Evolutionary conservation across 1,140 invertebrate genomes (phyloP), one percentile per base, ranked within the genome.

Genomic region (Tetramorium alpestre): DNA sequence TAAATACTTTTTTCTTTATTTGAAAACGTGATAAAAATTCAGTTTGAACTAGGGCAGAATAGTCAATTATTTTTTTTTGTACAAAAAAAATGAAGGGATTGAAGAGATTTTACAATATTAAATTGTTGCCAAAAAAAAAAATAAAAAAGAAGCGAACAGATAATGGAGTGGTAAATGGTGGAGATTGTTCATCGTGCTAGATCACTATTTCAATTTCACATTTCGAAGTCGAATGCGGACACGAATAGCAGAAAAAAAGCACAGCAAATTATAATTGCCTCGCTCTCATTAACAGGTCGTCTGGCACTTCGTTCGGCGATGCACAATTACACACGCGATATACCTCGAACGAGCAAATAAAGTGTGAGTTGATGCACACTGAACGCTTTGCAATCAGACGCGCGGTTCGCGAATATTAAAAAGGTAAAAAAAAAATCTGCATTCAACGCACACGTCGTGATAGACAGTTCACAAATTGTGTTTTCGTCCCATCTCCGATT

Each of bases 301-400:
- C 38, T 22, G 41, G 11, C 54, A 38, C 41, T 49, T 82, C 10
- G n/a, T 80, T 67, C 6, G 16, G 25, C 33, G 22, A 81, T 56
- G 8, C 64, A n/a, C 51, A 58, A 72, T 72, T 47, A 73, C 25
- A 38, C 80, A 18, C 16, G 41, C 47, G 16, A 56, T 60, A 41
- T 1, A 38, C 3, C 41, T 58, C 51, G 25, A 47, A 73, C 38
- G 41, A 82, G 41, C 11, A 33, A 82, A 82, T 60, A 47, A 82
- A 82, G 10, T 22, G 8, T 22, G 16, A 41, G 3, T 44, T 28
- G 78, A 72, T 6, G 11, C 44, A 18, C 64, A 13, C 38, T 16
- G 16, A 7, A 58, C 22, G 22, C 22, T 51, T n/a, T 41, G 47
- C 44, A 81, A 73, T 73, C 51, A 60, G 13, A 73, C 18, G 3